phyloP scores from a whole-genome alignment of 2,888 invertebrate species.

The Mantis religiosa region DNA sequence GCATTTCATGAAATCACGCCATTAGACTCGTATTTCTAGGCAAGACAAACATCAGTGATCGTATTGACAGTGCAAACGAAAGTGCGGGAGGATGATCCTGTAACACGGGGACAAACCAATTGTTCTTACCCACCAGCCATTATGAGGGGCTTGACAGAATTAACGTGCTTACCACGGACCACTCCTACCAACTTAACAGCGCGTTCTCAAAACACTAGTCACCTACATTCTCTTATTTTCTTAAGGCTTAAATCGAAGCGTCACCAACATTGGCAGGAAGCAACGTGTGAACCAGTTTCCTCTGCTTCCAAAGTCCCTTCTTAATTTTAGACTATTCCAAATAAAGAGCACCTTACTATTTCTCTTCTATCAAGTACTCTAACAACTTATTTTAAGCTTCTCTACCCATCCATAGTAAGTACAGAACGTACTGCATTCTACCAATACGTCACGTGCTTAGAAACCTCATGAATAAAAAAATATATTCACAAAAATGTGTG shows the following conservation, averaged over 20 bases:
- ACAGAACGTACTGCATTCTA: too few relatives aligned
- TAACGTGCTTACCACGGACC: neutral
- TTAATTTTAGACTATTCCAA: too few relatives aligned
- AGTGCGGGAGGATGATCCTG: neutral
- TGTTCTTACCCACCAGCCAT: neutral
- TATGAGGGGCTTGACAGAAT: neutral
- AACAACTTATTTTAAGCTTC: too few relatives aligned
- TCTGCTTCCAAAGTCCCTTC: too few relatives aligned
- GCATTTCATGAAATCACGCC: conserved; percentile 14
- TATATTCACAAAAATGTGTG: too few relatives aligned
- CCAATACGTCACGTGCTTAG: too few relatives aligned
- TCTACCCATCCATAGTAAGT: too few relatives aligned
- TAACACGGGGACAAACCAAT: neutral
- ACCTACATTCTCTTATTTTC: neutral
- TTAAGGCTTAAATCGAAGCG: neutral
- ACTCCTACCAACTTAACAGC: neutral
- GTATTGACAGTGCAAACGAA: neutral
- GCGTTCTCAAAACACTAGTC: neutral
- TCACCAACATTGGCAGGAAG: too few relatives aligned
- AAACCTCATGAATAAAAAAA: too few relatives aligned
- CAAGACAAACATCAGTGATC: conserved; percentile 3
- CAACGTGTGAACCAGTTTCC: too few relatives aligned
- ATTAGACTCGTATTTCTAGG: conserved; percentile 9
- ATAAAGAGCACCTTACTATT: too few relatives aligned
- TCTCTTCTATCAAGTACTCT: too few relatives aligned